Conservation (phyloP, 2,113 vertebrate species). For the Anthoscopus minutus region DNA sequence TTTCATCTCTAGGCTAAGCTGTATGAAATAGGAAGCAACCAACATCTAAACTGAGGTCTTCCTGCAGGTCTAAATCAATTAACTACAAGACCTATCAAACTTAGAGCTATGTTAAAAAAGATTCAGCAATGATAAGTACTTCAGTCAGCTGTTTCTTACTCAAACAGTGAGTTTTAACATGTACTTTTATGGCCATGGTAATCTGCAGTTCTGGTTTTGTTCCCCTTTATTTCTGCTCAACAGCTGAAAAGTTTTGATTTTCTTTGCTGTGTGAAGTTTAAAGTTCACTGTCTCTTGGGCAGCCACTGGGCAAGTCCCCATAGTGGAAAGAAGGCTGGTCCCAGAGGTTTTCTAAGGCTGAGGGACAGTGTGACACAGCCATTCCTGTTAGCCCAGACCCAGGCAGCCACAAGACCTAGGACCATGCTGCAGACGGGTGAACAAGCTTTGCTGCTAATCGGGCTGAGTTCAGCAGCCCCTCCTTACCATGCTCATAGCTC, state of each 20-base stretch:
- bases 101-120: not conserved
- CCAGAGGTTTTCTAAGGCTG: not conserved
- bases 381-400: rapidly evolving
- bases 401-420: not conserved
- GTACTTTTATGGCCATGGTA: not conserved
- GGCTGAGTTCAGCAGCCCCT: rapidly evolving
- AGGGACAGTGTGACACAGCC: not conserved
- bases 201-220: not conserved
- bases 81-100: not conserved
- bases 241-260: not conserved
- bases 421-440: not conserved
- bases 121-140: not conserved
- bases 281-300: not conserved
- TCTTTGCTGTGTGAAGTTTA: not conserved
- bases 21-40: not conserved
- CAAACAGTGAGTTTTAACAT: not conserved
- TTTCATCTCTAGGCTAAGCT: not conserved
- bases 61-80: slow-evolving; percentile 36
- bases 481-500: rapidly evolving
- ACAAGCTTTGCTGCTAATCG: rapidly evolving
- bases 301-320: not conserved
- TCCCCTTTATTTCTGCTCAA: not conserved
- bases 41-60: not conserved
- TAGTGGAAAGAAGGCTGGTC: not conserved
- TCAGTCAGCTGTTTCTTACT: not conserved